phyloP scores from a whole-genome alignment of 2,888 invertebrate species.

The Lasioglossum lativentre region DNA sequence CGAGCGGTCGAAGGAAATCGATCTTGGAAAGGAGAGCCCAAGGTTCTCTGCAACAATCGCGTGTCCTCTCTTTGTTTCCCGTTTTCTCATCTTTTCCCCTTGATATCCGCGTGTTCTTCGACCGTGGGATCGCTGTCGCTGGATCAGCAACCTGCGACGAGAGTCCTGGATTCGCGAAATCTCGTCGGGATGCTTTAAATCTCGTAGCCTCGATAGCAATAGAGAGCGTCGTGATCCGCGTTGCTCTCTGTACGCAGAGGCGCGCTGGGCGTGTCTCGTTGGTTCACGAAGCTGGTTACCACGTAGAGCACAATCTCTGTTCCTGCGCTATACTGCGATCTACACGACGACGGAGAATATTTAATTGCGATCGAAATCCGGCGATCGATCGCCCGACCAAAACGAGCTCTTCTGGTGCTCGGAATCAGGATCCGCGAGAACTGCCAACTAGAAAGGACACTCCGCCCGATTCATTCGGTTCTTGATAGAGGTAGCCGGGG shows the following conservation, averaged over 20 bases:
- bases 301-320: background rate
- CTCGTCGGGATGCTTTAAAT: too few species aligned
- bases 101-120: background rate
- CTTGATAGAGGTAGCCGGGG: conserved; percentile 22
- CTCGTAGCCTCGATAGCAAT: background rate
- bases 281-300: background rate
- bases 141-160: too few species aligned
- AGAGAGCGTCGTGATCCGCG: too few species aligned
- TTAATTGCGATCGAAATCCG: background rate
- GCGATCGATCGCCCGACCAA: conserved; percentile 34
- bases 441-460: conserved; percentile 78
- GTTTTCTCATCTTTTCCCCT: background rate
- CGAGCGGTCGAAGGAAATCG: conserved; percentile 17
- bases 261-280: background rate
- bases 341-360: background rate
- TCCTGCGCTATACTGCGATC: background rate
- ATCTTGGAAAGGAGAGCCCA: background rate
- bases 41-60: background rate
- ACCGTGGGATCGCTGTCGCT: background rate
- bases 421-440: conserved; percentile 62
- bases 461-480: conserved; percentile 51
- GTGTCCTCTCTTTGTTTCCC: background rate
- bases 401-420: background rate
- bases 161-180: too few species aligned
- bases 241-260: background rate